A percentile compares a stretch with the other conserved stretches of the same genome.
Evolutionary conservation across 2,888 invertebrate genomes (phyloP).

Genomic region (Dimorphilus gyrociliatus): DNA sequence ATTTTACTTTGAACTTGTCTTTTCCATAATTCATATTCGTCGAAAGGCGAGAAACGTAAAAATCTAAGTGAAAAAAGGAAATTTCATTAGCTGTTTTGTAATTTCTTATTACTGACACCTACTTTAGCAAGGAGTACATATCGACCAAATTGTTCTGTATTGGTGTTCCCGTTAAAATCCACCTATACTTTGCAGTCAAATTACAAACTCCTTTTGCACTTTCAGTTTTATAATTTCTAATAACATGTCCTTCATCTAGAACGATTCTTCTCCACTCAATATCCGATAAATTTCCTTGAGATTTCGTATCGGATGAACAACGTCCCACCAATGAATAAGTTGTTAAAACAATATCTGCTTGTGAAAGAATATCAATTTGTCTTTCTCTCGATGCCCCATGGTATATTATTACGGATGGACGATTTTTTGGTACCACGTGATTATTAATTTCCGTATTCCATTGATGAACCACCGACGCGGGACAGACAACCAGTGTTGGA

Average conservation of each 20-base stretch:
- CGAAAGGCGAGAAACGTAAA: conserved; percentile 67
- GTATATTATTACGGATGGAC: conserved; percentile 55
- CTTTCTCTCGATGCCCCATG: conserved; percentile 62
- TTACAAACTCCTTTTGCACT: conserved; percentile 54
- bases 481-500: conserved; percentile 62
- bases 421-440: conserved; percentile 46
- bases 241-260: conserved; percentile 80
- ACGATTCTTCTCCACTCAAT: conserved; percentile 70
- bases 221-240: conserved; percentile 67
- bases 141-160: conserved; percentile 79
- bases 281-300: conserved; percentile 41
- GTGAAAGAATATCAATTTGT: conserved; percentile 5
- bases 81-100: neutral
- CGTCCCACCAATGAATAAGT: neutral
- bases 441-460: conserved; percentile 63
- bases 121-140: conserved; percentile 39
- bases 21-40: conserved; percentile 76
- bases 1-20: too few species aligned
- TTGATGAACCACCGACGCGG: conserved; percentile 73
- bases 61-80: conserved; percentile 54
- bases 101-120: too few species aligned
- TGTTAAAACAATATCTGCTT: too few species aligned
- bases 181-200: conserved; percentile 49
- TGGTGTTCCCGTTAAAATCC: conserved; percentile 84
- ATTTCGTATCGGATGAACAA: neutral